These are phyloP conservation scores for Helicolenus hilgendorfi DNA, from an alignment of 2,797 vertebrate species.

Conservation along the genomic window DNA sequence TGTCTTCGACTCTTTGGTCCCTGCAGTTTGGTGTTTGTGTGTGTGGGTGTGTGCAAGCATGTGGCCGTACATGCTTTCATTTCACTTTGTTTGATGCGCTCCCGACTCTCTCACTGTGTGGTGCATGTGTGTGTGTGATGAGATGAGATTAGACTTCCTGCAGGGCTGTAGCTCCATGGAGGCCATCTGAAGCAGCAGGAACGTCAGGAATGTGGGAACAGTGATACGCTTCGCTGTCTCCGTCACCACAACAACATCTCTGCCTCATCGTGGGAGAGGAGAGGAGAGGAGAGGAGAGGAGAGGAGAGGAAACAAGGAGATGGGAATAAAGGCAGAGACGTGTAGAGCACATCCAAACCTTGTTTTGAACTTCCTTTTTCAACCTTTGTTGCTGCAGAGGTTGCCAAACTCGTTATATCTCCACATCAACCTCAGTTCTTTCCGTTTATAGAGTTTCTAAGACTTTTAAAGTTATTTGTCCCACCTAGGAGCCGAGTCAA, in stretches of 20 bases:
- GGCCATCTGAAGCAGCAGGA: slow-evolving; percentile 81
- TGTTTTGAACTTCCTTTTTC: neutral
- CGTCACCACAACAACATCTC: slow-evolving; percentile 54
- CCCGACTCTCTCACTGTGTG: slow-evolving; percentile 15
- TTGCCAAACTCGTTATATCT: slow-evolving; percentile 24
- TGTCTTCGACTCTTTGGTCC: slow-evolving; percentile 18
- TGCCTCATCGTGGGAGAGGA: slow-evolving; percentile 33
- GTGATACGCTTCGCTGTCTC: slow-evolving; percentile 69
- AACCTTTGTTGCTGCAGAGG: neutral
- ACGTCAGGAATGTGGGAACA: slow-evolving; percentile 81
- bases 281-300: neutral
- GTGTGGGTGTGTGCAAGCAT: slow-evolving; percentile 12
- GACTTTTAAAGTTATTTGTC: slow-evolving; percentile 46
- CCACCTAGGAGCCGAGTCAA: slow-evolving; percentile 30
- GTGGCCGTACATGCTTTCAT: slow-evolving; percentile 8
- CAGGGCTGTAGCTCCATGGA: slow-evolving; percentile 63
- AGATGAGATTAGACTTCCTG: slow-evolving; percentile 81
- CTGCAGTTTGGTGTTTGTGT: slow-evolving; percentile 10
- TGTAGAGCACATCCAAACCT: neutral
- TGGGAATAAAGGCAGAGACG: neutral
- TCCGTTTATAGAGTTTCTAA: slow-evolving; percentile 18
- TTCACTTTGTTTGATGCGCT: slow-evolving; percentile 17
- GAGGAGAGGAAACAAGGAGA: neutral
- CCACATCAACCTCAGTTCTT: slow-evolving; percentile 9
- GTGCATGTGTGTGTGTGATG: slow-evolving; percentile 37